Percentiles rank a stretch among this genome's conserved stretches.
These are phyloP conservation scores for Bettongia penicillata DNA, from an alignment of 2,113 vertebrate genomes.

Conservation along the genomic window DNA sequence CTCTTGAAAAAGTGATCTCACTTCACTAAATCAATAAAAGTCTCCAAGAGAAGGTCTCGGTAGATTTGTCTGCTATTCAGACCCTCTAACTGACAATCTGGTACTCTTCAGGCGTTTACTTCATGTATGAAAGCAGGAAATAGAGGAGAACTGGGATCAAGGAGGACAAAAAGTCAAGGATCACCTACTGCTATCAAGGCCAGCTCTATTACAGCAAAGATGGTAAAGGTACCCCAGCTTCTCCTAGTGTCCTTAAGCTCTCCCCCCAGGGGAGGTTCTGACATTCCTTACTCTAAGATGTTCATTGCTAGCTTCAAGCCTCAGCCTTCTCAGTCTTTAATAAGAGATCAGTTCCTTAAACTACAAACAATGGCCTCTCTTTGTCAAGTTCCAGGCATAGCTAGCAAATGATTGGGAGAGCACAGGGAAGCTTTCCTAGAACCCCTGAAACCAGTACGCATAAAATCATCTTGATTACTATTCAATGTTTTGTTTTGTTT, in stretches of 20 bases:
- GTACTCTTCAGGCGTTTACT: neutral
- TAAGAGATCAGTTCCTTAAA: neutral
- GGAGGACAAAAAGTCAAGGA: neutral
- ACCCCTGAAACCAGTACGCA: neutral
- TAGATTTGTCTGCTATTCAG: neutral
- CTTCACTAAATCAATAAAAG: neutral
- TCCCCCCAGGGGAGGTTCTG: no score
- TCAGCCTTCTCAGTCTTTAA: neutral
- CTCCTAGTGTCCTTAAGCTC: no score
- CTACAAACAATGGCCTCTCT: conserved; percentile 11
- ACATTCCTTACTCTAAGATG: neutral
- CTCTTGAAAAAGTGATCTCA: neutral
- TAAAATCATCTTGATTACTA: neutral
- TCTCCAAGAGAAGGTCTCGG: neutral
- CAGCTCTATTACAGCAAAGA: neutral
- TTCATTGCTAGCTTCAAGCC: neutral
- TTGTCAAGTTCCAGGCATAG: neutral
- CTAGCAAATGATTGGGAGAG: neutral
- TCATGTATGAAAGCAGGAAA: neutral
- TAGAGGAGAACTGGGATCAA: neutral
- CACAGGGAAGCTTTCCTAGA: neutral
- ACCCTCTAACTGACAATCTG: neutral
- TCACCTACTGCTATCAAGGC: neutral
- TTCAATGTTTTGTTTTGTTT: neutral
- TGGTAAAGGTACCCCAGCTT: neutral